phyloP scores from a whole-genome alignment of 2,797 vertebrate species.

The Hozukius guyotensis region DNA sequence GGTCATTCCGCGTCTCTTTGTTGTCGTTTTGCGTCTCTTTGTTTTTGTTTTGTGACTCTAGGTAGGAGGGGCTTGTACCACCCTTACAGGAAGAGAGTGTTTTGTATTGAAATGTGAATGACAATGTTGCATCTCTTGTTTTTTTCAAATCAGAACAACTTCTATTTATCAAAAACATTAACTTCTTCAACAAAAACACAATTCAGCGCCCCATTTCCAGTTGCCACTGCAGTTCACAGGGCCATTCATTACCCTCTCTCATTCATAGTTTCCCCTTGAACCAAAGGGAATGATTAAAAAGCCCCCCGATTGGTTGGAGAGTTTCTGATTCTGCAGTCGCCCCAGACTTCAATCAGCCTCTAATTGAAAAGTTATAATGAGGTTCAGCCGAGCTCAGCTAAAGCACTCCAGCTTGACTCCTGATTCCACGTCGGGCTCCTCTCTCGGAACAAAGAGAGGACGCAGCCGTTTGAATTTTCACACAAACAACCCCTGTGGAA shows the following conservation, averaged over 20 bases:
- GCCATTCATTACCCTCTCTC: slow-evolving; percentile 45
- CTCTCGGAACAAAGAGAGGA: slow-evolving; percentile 32
- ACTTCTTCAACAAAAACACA: slow-evolving; percentile 16
- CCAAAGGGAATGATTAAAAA: slow-evolving; percentile 73
- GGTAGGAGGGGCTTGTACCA: background rate
- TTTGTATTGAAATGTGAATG: background rate
- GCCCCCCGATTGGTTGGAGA: slow-evolving; percentile 51
- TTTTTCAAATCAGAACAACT: slow-evolving; percentile 13
- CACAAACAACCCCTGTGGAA: slow-evolving; percentile 31
- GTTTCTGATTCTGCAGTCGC: slow-evolving; percentile 53
- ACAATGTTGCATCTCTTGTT: slow-evolving; percentile 3
- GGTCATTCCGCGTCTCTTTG: background rate
- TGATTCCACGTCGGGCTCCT: slow-evolving; percentile 20
- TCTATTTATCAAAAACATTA: slow-evolving; percentile 30
- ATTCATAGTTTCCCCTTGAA: slow-evolving; percentile 51
- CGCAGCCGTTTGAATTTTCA: slow-evolving; percentile 32
- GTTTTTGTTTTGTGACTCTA: background rate
- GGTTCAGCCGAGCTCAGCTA: slow-evolving; percentile 54
- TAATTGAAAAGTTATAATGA: slow-evolving; percentile 79
- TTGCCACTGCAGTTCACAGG: slow-evolving; percentile 16
- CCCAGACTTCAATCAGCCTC: slow-evolving; percentile 68
- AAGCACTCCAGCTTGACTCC: slow-evolving; percentile 51
- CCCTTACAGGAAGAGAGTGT: background rate
- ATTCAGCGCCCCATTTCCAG: background rate
- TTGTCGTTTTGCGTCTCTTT: background rate